These are phyloP conservation scores for Lepus oiostolus DNA, from an alignment of 2,797 vertebrate genomes.

Conservation along the genomic window DNA sequence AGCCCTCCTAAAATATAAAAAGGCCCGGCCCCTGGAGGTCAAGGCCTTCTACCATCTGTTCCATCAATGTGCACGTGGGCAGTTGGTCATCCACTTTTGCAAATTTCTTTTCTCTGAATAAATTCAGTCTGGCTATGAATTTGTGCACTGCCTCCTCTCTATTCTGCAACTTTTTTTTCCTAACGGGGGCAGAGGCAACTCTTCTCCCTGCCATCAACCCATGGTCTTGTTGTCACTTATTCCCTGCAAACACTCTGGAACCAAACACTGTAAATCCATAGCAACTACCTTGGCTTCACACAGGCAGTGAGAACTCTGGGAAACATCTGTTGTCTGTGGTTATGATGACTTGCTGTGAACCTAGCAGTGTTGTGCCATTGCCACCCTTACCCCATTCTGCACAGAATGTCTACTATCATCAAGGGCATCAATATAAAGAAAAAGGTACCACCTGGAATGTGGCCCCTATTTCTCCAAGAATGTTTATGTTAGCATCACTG, in stretches of 20 bases:
- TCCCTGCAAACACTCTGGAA: background rate
- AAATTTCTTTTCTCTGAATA: too few relatives aligned
- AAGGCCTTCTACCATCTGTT: too few relatives aligned
- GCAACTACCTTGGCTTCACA: background rate
- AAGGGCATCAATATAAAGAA: background rate
- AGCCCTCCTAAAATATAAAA: too few relatives aligned
- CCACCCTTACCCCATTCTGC: background rate
- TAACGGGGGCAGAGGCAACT: background rate
- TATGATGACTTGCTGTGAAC: background rate
- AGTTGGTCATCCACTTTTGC: too few relatives aligned
- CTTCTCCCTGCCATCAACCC: background rate
- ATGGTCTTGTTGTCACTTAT: background rate
- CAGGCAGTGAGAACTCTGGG: background rate
- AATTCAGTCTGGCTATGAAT: too few relatives aligned
- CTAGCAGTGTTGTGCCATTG: background rate
- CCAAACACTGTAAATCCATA: background rate
- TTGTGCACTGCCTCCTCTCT: too few relatives aligned
- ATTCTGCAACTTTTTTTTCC: too few relatives aligned
- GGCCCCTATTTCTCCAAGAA: background rate
- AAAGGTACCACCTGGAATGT: background rate
- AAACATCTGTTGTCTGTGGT: background rate
- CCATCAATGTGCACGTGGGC: too few relatives aligned
- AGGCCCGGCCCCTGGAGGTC: too few relatives aligned
- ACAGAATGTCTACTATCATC: background rate
- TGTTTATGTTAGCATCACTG: background rate